Conservation (phyloP, 2,888 invertebrate genomes). For the Temnothorax rugatulus region DNA sequence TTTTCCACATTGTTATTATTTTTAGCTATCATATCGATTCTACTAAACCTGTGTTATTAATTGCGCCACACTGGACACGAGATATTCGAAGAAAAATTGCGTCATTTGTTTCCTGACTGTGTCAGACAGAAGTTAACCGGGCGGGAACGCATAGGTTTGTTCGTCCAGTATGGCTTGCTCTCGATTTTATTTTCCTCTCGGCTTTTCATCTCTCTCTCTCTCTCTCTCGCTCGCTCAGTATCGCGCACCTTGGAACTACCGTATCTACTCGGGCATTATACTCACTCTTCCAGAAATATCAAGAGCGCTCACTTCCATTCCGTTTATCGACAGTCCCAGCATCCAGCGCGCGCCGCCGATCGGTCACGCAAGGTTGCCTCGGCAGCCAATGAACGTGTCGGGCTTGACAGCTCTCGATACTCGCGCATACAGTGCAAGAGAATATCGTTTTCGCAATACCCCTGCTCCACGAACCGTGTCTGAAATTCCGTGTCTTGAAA, state of each 20-base stretch:
- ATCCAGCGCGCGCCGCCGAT: constrained; percentile 38
- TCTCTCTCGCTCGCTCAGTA: background rate
- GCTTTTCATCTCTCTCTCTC: background rate
- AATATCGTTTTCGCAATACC: constrained; percentile 38
- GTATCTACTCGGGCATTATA: constrained; percentile 18
- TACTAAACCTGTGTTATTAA: background rate
- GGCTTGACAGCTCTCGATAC: constrained; percentile 43
- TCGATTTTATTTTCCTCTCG: background rate
- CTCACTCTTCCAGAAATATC: constrained; percentile 45
- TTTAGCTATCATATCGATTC: background rate
- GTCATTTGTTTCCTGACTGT: background rate
- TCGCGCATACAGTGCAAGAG: constrained; percentile 22
- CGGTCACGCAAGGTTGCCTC: constrained; percentile 42
- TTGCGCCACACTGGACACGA: background rate
- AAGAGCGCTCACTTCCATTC: constrained; percentile 27
- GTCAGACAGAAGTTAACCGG: background rate
- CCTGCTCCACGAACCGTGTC: constrained; percentile 10
- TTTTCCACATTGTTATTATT: background rate
- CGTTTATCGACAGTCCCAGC: constrained; percentile 51
- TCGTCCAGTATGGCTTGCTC: background rate
- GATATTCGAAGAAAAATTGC: background rate
- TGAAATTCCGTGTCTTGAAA: constrained; percentile 38
- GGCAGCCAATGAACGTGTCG: constrained; percentile 45
- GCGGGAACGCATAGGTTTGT: background rate
- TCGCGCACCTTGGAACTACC: background rate